Conservation (phyloP, 2,888 invertebrate genomes). For the Tachina fera region DNA sequence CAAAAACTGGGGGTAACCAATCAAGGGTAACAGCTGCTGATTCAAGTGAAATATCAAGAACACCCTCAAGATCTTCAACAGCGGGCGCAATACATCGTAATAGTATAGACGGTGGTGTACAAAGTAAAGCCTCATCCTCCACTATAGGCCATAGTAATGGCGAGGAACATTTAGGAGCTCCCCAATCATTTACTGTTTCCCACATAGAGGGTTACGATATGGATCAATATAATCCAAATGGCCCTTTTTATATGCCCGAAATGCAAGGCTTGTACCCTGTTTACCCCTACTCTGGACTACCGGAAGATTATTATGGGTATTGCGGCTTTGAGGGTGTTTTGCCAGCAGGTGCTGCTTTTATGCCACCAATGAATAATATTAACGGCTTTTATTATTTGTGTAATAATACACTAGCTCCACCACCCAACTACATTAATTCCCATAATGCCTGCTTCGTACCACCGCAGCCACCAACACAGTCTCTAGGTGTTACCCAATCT, state of each 20-base stretch:
- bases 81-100: slow-evolving; percentile 15
- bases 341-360: slow-evolving; percentile 70
- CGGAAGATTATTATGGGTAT: slow-evolving; percentile 74
- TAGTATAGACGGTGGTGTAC: slow-evolving; percentile 14
- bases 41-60: slow-evolving; percentile 55
- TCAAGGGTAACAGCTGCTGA: slow-evolving; percentile 10
- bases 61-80: slow-evolving; percentile 56
- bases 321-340: slow-evolving; percentile 73
- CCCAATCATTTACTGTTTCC: slow-evolving; percentile 18
- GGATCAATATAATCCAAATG: slow-evolving; percentile 61
- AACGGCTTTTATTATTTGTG: slow-evolving; percentile 72
- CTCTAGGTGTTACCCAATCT: slow-evolving; percentile 39
- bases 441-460: slow-evolving; percentile 40
- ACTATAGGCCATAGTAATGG: slow-evolving; percentile 15
- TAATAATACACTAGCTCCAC: slow-evolving; percentile 54
- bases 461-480: slow-evolving; percentile 42
- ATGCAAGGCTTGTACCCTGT: slow-evolving; percentile 72
- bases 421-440: slow-evolving; percentile 45
- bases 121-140: slow-evolving; percentile 15
- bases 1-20: slow-evolving; percentile 27
- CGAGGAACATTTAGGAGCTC: slow-evolving; percentile 39
- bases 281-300: slow-evolving; percentile 63
- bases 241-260: slow-evolving; percentile 70
- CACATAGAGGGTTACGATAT: slow-evolving; percentile 62
- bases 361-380: slow-evolving; percentile 69